Base-by-base conservation (phyloP, 2,888 invertebrate species). In the Archips crataeganus region DNA sequence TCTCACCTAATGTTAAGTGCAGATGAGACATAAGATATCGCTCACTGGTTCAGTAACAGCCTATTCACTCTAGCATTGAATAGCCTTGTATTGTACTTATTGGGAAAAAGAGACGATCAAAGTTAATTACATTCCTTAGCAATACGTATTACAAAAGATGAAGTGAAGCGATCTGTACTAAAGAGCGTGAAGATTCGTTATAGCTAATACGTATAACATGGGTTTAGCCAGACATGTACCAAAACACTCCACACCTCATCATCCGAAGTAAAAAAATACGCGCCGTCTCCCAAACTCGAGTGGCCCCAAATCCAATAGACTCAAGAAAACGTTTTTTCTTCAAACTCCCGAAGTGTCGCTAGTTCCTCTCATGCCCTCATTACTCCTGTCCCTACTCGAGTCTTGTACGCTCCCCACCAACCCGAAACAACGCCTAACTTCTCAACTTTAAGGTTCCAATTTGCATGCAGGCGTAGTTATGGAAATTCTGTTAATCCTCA, bases 311-410 rank as follows among this genome's bases (percentile, higher is more conserved):
- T 9, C 59, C 47, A 23, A 57, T 57, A 59, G 57, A 59, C 64
- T 15, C 59, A 10, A 47, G 51, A 39, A 62, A 13, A 59, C 57
- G 36, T 64, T 59, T 61, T 49, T 69, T 69, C 68, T 42, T 15
- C 49, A 45, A 69, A 69, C 51, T 69, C 69, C 36, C 51, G 39
- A 32, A 69, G 57, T 73, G 59, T 73, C 66, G 64, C 63, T 67
- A 65, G 47, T 72, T 59, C 63, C 65, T 57, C 72, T 67, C 49
- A 57, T 67, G 34, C 73, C 72, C 69, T 73, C 73, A 64, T 73
- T 69, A 73, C 59, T 4, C 49, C 61, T 64, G 49, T 68, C 72
- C 72, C 68, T 68, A 23, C 68, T 68, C 23, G 49, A 59, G 68
- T 59, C 63, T 64, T 64, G 59, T 63, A 23, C 45, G 5, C 32